Evolutionary conservation across 2,888 invertebrate species (phyloP), one percentile per base, ranked within the genome.

Genomic region (Limenitis arthemis): DNA sequence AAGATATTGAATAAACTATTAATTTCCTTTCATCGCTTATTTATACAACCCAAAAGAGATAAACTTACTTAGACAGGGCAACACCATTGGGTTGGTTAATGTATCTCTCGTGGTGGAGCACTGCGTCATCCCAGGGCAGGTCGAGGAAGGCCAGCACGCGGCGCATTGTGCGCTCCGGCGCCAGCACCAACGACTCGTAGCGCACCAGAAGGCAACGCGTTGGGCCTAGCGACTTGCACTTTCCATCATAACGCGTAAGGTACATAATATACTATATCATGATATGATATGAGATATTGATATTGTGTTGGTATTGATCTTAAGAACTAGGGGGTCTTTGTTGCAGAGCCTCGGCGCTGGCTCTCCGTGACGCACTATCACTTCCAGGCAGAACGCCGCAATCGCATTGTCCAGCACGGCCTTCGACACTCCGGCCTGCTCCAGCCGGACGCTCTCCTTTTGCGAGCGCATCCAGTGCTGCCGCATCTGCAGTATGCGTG

Each of bases 271-370:
- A n/a, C n/a, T n/a, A n/a, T n/a, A n/a, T n/a, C n/a, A n/a, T n/a
- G n/a, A n/a, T n/a, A n/a, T n/a, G n/a, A n/a, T n/a, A n/a, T n/a
- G n/a, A n/a, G n/a, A n/a, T n/a, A n/a, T n/a, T n/a, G n/a, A n/a
- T n/a, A n/a, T n/a, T n/a, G n/a, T n/a, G n/a, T n/a, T n/a, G n/a
- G n/a, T n/a, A n/a, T n/a, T n/a, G n/a, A n/a, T 97, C 87, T 98
- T 98, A 64, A 99, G 90, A 53, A 98, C 98, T 63, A 99, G 92
- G 47, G 99, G 99, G 86, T 99, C 99, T 86, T 99, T 99, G 89
- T 99, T 99, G 88, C 99, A 99, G 59, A 99, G 90, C 47, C 98
- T 89, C 56, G 95, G 92, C 49, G 99, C 98, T 31, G 96, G 94
- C 69, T 97, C 96, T 40, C 99, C 99, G 84, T 99, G 98, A 63